Base-by-base conservation (phyloP, 2,888 invertebrate species). In the Hoplodrina blanda region DNA sequence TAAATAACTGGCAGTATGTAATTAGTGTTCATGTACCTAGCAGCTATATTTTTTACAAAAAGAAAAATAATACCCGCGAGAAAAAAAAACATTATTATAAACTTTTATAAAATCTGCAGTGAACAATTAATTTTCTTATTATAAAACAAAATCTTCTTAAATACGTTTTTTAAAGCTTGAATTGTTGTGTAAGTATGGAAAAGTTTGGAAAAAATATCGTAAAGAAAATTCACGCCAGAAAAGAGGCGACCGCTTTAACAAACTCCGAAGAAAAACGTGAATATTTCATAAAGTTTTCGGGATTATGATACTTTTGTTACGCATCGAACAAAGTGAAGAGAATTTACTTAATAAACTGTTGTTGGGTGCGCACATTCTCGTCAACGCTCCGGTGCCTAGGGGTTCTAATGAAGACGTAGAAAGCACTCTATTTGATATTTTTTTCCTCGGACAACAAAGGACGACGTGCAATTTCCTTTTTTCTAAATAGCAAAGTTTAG, bases 321-420 rank as follows among this genome's bases (percentile, higher is more conserved):
- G 78, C 82, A 78, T 79, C 67, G 83, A 80, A 82, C 78, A 67
- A 79, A 75, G 81, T 81, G 81, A 88, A 71, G 83, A 66, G 76
- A 79, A 90, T 91, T 90, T 87, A 81, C 87, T 88, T 91, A 89
- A 90, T 92, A 91, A 89, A 91, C 90, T 87, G 89, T 84, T 88
- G 88, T 85, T 72, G 50, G 80, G 85, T 83, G 83, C 84, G 83
- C 83, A 87, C 80, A 86, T 85, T 87, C 82, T 80, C 84, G 82
- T 85, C 80, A 85, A 82, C 85, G 85, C 82, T 73, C 69, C 75
- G 60, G 49, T 78, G 77, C 77, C 75, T 73, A 77, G 78, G 85
- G 79, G 80, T 86, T 77, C 65, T 85, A 78, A 86, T 87, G 81
- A 80, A 78, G 77, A 84, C 73, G 64, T 69, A 71, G 76, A 85